Evolutionary conservation across 2,797 vertebrate species (phyloP).

Genomic region (Acropternis orthonyx): DNA sequence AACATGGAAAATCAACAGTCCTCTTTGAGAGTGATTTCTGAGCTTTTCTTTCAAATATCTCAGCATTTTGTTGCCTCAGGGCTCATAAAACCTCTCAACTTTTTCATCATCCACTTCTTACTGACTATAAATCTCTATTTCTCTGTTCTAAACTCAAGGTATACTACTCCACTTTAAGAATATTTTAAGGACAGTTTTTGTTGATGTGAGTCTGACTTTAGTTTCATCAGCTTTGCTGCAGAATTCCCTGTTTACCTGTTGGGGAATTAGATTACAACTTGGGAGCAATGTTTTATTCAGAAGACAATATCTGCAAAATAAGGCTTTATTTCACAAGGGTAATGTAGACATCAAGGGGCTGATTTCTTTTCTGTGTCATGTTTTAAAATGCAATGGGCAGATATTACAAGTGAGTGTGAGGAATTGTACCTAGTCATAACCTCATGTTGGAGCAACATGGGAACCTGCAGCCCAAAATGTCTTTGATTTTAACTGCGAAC

Average conservation of each 20-base stretch:
- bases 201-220: neutral
- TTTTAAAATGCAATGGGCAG: neutral
- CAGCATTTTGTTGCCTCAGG: constrained; percentile 15
- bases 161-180: neutral
- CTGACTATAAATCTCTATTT: constrained; percentile 3
- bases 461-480: neutral
- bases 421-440: neutral
- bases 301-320: neutral
- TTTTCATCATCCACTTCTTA: neutral
- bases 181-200: constrained; percentile 27
- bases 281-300: constrained; percentile 34
- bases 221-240: neutral
- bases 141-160: neutral
- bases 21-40: constrained; percentile 22
- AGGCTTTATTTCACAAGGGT: constrained; percentile 2
- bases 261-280: neutral
- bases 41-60: constrained; percentile 40
- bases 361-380: neutral
- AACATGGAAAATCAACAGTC: constrained; percentile 23
- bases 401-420: neutral
- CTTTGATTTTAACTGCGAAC: neutral
- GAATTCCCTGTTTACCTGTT: neutral
- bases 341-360: neutral
- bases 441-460: neutral
- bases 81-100: constrained; percentile 15